phyloP scores from a whole-genome alignment of 2,888 invertebrate species.

The Villa cingulata region DNA sequence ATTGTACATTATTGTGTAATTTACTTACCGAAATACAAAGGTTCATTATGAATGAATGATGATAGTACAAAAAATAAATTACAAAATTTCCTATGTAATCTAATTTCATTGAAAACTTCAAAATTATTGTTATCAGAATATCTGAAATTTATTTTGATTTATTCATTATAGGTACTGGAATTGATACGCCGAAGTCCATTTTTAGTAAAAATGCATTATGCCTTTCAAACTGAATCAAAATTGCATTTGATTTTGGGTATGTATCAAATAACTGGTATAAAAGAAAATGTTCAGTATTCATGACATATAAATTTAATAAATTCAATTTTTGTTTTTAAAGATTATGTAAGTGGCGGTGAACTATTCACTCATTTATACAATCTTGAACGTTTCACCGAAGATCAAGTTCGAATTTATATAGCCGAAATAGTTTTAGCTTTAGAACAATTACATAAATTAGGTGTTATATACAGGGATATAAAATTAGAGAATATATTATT shows the following conservation, averaged over 20 bases:
- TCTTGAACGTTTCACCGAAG: slow-evolving; percentile 80
- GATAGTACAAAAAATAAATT: too few species aligned
- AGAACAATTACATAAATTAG: slow-evolving; percentile 90
- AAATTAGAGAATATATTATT: slow-evolving; percentile 94
- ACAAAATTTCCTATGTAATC: too few species aligned
- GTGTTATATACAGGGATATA: slow-evolving; percentile 95
- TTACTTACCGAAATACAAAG: too few species aligned
- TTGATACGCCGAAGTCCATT: slow-evolving; percentile 90
- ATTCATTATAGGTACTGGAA: slow-evolving; percentile 60
- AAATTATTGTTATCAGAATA: too few species aligned
- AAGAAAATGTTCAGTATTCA: neutral
- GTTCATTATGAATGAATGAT: too few species aligned
- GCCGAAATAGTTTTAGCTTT: slow-evolving; percentile 92
- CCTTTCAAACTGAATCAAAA: slow-evolving; percentile 95
- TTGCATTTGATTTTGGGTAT: slow-evolving; percentile 92
- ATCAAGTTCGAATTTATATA: slow-evolving; percentile 83
- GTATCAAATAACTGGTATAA: slow-evolving; percentile 26
- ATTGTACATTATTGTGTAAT: too few species aligned
- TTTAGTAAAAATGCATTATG: slow-evolving; percentile 92
- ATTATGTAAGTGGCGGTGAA: slow-evolving; percentile 95
- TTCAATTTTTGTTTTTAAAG: slow-evolving; percentile 40
- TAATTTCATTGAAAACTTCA: too few species aligned
- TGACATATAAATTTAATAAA: neutral
- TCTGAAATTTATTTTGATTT: slow-evolving; percentile 6
- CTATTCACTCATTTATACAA: slow-evolving; percentile 94